phyloP scores from a whole-genome alignment of 2,888 invertebrate species.

The Plebejus anna region DNA sequence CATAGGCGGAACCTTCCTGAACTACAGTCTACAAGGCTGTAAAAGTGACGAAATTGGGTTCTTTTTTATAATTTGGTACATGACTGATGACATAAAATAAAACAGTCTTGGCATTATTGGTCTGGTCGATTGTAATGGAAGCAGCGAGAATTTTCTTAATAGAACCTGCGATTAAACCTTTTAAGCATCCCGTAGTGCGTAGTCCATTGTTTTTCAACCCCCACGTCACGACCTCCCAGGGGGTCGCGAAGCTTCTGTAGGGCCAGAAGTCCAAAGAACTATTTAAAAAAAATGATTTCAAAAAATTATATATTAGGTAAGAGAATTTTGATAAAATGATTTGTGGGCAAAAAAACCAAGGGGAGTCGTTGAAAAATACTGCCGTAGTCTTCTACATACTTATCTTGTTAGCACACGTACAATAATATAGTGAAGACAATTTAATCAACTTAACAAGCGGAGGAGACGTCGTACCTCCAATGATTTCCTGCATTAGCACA shows the following conservation, averaged over 20 bases:
- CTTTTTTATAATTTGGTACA: neutral
- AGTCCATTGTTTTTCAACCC: too few relatives aligned
- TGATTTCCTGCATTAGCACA: conserved; percentile 9
- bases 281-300: too few relatives aligned
- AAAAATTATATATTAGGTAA: too few relatives aligned
- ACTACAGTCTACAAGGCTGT: neutral
- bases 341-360: too few relatives aligned
- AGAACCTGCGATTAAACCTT: too few relatives aligned
- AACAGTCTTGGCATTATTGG: neutral
- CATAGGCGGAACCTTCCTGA: neutral
- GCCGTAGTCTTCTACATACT: neutral
- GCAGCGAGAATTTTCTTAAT: too few relatives aligned
- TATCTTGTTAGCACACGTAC: neutral
- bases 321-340: too few relatives aligned
- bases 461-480: neutral
- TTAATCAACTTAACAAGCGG: neutral
- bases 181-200: too few relatives aligned
- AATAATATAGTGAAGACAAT: neutral
- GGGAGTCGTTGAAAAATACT: neutral
- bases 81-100: neutral
- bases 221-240: too few relatives aligned
- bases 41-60: neutral
- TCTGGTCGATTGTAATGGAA: neutral
- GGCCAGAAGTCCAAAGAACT: too few relatives aligned
- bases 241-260: too few relatives aligned